Base-by-base conservation (phyloP, 1,140 invertebrate species). In the Amyelois transitella region DNA sequence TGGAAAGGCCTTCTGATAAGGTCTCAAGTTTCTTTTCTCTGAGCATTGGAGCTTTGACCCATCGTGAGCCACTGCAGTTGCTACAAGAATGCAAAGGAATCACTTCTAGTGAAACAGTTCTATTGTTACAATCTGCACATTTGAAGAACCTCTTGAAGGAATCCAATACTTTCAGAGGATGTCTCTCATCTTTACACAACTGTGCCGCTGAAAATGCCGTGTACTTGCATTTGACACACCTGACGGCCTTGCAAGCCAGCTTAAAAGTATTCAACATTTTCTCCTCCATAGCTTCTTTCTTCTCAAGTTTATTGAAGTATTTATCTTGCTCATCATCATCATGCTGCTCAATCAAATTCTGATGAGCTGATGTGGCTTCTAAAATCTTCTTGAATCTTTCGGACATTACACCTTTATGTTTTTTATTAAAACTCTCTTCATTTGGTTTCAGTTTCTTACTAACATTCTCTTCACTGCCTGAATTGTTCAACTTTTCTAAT, bases 261-360 rank as follows among this genome's bases (percentile, higher is more conserved):
- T 97, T 94, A 72, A 90, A 96, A 5, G 96, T 97, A 28, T 90
- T 92, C 17, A 94, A 77, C 95, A 98, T 97, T 86, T 98, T 98
- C 53, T 97, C 94, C 79, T 98, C 97, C 91, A 98, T 93, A 63
- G 91, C 91, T 85, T 99, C 97, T 74, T 96, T 98, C 60, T 93
- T 92, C 81, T 98, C 96, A 50, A 98, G 77, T 74, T 94, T 94
- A 58, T 93, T 91, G 62, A 98, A 98, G 79, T 98, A 98, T 66
- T 95, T 93, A 14, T 96, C 94, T 73, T 95, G 90, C 55, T 93
- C 93, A 67, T 95, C 91, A 50, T 92, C 88, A 49, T 97, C 93
- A 21, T 92, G 91, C 60, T 91, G 84, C 67, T 95, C 90, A 2
- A 96, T 90, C 12, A 97, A 88, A 77, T 95, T 93, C 5, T 90